Percentiles rank a stretch among this genome's conserved stretches.
phyloP scores from a whole-genome alignment of 1,140 invertebrate species.

The Scaptomyza pallida region DNA sequence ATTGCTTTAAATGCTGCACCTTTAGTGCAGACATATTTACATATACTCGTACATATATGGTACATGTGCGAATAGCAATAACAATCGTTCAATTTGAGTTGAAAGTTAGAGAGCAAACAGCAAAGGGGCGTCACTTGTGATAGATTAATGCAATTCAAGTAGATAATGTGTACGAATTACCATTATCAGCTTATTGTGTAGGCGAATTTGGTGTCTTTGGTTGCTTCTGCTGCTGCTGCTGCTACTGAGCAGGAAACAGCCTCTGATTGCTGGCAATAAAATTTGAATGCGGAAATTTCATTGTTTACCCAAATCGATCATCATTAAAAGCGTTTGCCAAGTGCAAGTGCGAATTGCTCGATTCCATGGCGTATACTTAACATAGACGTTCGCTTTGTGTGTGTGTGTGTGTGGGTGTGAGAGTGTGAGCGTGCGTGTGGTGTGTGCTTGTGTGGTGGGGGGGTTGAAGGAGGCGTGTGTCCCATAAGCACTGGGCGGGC shows the following conservation, averaged over 20 bases:
- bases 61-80: constrained; percentile 28
- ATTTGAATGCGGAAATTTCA: constrained; percentile 80
- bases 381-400: constrained; percentile 9
- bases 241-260: constrained; percentile 43
- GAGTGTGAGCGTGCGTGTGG: background rate
- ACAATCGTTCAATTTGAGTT: constrained; percentile 55
- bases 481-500: constrained; percentile 45
- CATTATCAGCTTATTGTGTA: constrained; percentile 12
- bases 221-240: too few species aligned
- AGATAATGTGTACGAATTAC: constrained; percentile 35
- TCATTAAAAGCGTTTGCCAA: constrained; percentile 75
- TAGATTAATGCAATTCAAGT: constrained; percentile 66
- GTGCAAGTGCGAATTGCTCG: constrained; percentile 73
- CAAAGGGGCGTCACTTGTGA: constrained; percentile 56
- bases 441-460: background rate
- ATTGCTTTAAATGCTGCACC: constrained; percentile 5
- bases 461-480: background rate
- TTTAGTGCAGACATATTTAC: background rate
- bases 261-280: constrained; percentile 76
- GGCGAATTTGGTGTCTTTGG: constrained; percentile 2
- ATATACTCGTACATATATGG: background rate
- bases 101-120: constrained; percentile 63
- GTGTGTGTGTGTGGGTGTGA: background rate
- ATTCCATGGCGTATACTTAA: constrained; percentile 74
- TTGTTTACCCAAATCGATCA: constrained; percentile 81